Evolutionary conservation across 2,113 vertebrate genomes (phyloP).

Genomic region (Cricetomys ansorgei): DNA sequence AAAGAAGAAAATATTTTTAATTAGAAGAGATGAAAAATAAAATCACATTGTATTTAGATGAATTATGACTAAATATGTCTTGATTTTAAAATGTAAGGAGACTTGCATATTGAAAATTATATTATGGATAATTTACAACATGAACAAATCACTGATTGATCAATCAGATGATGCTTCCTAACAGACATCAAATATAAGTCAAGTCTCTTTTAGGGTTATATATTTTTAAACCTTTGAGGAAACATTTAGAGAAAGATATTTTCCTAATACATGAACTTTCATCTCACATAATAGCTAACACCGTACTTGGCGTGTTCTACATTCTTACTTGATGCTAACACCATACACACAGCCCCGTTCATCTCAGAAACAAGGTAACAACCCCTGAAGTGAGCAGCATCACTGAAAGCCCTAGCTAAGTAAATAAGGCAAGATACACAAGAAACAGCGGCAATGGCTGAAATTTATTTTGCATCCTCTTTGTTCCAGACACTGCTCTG

Average conservation of each 20-base stretch:
- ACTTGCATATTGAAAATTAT: not conserved
- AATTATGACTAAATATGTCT: not conserved
- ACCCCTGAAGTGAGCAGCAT: not conserved
- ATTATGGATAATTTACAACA: not conserved
- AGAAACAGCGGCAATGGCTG: not conserved
- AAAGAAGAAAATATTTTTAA: too few species aligned
- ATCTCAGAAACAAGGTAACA: not conserved
- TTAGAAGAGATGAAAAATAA: not conserved
- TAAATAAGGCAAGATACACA: slow-evolving; percentile 9
- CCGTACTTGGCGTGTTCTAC: not conserved
- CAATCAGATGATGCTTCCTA: not conserved
- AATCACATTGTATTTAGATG: not conserved
- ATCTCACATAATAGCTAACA: not conserved
- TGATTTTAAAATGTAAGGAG: not conserved
- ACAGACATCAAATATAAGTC: slow-evolving; percentile 23
- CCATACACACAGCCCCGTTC: not conserved
- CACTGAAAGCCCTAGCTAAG: slow-evolving; percentile 21
- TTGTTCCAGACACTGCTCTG: not conserved
- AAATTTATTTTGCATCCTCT: not conserved
- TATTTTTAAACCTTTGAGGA: not conserved
- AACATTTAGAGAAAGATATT: not conserved
- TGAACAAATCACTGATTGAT: not conserved
- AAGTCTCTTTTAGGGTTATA: not conserved
- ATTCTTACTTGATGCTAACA: not conserved
- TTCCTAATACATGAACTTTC: not conserved